A percentile compares a stretch with the other conserved stretches of the same genome.
Conservation (phyloP, 2,888 invertebrate genomes). For the Nudaria mundana region DNA sequence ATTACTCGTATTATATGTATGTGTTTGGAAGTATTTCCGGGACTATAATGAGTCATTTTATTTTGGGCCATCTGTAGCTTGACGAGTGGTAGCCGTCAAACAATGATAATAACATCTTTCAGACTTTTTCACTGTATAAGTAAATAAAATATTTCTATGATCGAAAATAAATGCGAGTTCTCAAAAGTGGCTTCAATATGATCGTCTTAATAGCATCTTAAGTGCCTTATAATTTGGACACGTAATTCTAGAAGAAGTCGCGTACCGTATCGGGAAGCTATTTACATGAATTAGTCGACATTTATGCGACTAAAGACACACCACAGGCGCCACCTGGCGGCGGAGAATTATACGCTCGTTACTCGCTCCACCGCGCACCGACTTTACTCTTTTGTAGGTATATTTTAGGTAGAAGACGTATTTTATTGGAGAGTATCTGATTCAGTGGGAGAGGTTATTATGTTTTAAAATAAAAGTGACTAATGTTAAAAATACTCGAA, state of each 20-base stretch:
- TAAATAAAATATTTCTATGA: too few relatives aligned
- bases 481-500: not conserved
- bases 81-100: too few relatives aligned
- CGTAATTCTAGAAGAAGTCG: constrained; percentile 49
- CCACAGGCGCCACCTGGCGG: constrained; percentile 70
- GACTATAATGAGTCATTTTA: too few relatives aligned
- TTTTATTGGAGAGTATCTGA: constrained; percentile 37
- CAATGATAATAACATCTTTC: too few relatives aligned
- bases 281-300: constrained; percentile 78
- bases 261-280: constrained; percentile 50
- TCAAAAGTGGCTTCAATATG: too few relatives aligned
- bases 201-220: too few relatives aligned
- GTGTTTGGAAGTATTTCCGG: too few relatives aligned
- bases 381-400: constrained; percentile 34
- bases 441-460: constrained; percentile 16
- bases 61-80: too few relatives aligned
- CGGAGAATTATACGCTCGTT: constrained; percentile 74
- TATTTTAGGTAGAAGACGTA: constrained; percentile 27
- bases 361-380: constrained; percentile 56
- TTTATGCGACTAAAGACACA: constrained; percentile 75
- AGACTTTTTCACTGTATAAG: too few relatives aligned
- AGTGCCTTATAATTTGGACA: too few relatives aligned
- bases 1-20: too few relatives aligned
- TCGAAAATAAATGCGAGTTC: too few relatives aligned
- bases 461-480: constrained; percentile 1